Percentiles rank a stretch among this genome's conserved stretches.
These are phyloP conservation scores for Bursaphelenchus mucronatus DNA, from an alignment of 1,140 invertebrate species.

Conservation along the genomic window DNA sequence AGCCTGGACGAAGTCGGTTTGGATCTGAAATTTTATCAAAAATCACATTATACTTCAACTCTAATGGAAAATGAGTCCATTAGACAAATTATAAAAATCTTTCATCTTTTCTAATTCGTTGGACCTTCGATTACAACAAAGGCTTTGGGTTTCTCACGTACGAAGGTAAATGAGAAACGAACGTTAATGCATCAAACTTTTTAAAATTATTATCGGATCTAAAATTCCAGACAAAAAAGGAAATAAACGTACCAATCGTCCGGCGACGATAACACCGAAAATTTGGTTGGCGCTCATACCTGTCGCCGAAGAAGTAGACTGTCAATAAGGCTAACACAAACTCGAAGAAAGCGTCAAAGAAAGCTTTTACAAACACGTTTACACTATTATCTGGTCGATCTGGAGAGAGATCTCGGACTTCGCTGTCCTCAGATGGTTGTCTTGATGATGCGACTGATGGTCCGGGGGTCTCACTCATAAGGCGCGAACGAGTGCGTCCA, in stretches of 20 bases:
- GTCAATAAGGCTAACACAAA: no score
- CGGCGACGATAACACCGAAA: slow-evolving; percentile 43
- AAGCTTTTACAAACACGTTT: no score
- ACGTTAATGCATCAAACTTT: no score
- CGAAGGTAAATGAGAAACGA: slow-evolving; percentile 19
- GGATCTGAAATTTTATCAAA: slow-evolving; percentile 23
- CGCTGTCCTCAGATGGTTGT: no score
- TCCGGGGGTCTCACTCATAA: no score
- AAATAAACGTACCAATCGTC: slow-evolving; percentile 30
- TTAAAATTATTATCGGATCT: not conserved
- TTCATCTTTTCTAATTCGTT: slow-evolving; percentile 16
- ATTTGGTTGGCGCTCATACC: slow-evolving; percentile 13
- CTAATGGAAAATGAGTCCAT: not conserved
- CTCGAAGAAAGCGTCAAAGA: no score
- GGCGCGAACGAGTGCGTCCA: no score
- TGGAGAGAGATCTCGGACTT: no score
- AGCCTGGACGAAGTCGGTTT: slow-evolving; percentile 39
- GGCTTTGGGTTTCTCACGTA: not conserved
- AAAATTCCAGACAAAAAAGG: not conserved
- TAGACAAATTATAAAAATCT: slow-evolving; percentile 7
- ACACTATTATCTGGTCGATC: no score
- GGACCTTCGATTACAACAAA: slow-evolving; percentile 18
- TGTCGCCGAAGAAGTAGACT: not conserved
- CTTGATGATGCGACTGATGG: no score
- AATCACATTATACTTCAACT: no score